These are phyloP conservation scores for Chitala chitala DNA, from an alignment of 2,113 vertebrate genomes.

Conservation along the genomic window DNA sequence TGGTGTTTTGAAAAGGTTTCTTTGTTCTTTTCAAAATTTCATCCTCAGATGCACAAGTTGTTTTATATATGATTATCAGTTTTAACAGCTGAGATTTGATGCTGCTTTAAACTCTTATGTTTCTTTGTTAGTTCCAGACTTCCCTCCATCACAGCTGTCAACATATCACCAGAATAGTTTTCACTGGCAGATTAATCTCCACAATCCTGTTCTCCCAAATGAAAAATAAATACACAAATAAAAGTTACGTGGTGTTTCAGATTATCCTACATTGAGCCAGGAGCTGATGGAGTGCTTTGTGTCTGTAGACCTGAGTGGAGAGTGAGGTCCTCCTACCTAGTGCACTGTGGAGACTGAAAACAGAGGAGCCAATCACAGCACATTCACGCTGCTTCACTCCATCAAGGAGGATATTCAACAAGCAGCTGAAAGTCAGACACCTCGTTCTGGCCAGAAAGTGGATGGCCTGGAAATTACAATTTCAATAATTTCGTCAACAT, in stretches of 20 bases:
- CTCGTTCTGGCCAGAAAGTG: constrained; percentile 31
- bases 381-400: neutral
- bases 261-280: neutral
- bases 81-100: neutral
- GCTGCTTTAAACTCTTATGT: neutral
- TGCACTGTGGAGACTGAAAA: neutral
- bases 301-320: constrained; percentile 2
- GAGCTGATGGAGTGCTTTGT: constrained; percentile 19
- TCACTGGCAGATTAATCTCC: constrained; percentile 5
- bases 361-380: neutral
- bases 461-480: constrained; percentile 43
- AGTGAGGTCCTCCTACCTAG: no score
- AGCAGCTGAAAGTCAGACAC: constrained; percentile 28
- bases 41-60: no score
- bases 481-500: constrained; percentile 55
- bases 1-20: neutral
- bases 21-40: no score
- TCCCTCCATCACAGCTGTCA: no score
- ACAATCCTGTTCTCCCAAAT: neutral
- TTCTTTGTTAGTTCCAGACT: no score
- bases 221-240: no score
- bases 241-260: constrained; percentile 17
- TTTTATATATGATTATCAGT: neutral
- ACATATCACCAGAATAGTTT: no score
- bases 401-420: constrained; percentile 30